Evolutionary conservation across 2,888 invertebrate genomes (phyloP).

Genomic region (Scaptomyza polygonia): DNA sequence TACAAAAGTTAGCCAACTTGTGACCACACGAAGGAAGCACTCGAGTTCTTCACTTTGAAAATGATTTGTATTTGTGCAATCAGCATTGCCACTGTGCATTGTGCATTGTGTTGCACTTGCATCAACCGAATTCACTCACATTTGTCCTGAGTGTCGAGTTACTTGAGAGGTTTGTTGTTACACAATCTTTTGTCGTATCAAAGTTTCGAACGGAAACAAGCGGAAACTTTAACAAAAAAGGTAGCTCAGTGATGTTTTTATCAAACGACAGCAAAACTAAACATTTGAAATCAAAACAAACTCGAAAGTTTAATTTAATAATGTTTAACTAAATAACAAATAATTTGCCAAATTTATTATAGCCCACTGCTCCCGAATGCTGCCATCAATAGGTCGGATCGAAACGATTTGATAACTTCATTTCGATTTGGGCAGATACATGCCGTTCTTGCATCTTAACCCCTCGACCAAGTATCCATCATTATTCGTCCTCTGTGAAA

Average conservation of each 20-base stretch:
- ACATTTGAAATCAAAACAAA: no score
- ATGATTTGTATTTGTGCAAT: conserved; percentile 23
- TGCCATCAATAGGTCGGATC: not conserved
- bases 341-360: not conserved
- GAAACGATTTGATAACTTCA: not conserved
- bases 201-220: no score
- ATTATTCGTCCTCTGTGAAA: not conserved
- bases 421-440: not conserved
- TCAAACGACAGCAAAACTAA: no score
- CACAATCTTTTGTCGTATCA: conserved; percentile 1
- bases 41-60: not conserved
- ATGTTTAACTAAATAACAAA: not conserved
- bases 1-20: conserved; percentile 26
- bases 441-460: not conserved
- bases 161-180: conserved; percentile 2
- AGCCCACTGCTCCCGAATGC: not conserved
- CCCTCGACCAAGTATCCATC: not conserved
- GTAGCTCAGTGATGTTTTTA: no score
- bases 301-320: not conserved
- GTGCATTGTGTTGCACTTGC: conserved; percentile 5
- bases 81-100: conserved; percentile 11
- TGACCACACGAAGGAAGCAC: conserved; percentile 5
- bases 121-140: conserved; percentile 4
- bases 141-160: not conserved
- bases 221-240: no score